Percentiles rank a stretch among this genome's conserved stretches.
These are phyloP conservation scores for Eulithis testata DNA, from an alignment of 2,888 invertebrate genomes.

Conservation along the genomic window DNA sequence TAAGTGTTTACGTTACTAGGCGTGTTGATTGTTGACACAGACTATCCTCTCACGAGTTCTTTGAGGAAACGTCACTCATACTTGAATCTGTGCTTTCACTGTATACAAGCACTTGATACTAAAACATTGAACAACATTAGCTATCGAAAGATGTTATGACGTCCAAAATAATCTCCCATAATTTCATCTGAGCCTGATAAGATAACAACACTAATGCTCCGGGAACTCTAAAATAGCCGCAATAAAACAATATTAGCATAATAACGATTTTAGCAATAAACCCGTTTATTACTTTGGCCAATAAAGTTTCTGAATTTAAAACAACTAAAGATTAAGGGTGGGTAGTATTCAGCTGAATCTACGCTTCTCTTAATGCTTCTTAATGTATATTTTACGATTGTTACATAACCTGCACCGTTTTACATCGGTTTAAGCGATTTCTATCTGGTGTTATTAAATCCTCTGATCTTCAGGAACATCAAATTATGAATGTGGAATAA, in stretches of 20 bases:
- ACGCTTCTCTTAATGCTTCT: slow-evolving; percentile 78
- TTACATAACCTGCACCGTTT: slow-evolving; percentile 81
- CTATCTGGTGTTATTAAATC: slow-evolving; percentile 82
- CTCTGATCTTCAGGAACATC: slow-evolving; percentile 81
- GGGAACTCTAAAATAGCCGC: slow-evolving; percentile 64
- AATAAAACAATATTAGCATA: slow-evolving; percentile 78
- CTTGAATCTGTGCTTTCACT: slow-evolving; percentile 59
- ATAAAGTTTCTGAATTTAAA: slow-evolving; percentile 79
- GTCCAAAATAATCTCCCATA: slow-evolving; percentile 50
- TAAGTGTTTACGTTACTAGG: slow-evolving; percentile 75
- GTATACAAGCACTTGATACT: slow-evolving; percentile 24
- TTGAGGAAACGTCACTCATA: slow-evolving; percentile 60
- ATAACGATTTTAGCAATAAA: slow-evolving; percentile 81
- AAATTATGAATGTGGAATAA: slow-evolving; percentile 84
- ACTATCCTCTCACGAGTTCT: slow-evolving; percentile 45
- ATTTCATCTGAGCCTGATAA: slow-evolving; percentile 65
- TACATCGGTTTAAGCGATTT: slow-evolving; percentile 79
- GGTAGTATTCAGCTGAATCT: slow-evolving; percentile 63
- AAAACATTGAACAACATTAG: slow-evolving; percentile 39
- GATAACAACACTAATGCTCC: slow-evolving; percentile 59
- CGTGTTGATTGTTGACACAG: slow-evolving; percentile 63
- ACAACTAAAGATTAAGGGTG: slow-evolving; percentile 80
- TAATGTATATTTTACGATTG: slow-evolving; percentile 84
- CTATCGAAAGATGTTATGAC: slow-evolving; percentile 42
- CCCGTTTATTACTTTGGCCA: slow-evolving; percentile 74